Base-by-base conservation (phyloP, 2,888 invertebrate genomes). In the Strigamia transsilvanica region DNA sequence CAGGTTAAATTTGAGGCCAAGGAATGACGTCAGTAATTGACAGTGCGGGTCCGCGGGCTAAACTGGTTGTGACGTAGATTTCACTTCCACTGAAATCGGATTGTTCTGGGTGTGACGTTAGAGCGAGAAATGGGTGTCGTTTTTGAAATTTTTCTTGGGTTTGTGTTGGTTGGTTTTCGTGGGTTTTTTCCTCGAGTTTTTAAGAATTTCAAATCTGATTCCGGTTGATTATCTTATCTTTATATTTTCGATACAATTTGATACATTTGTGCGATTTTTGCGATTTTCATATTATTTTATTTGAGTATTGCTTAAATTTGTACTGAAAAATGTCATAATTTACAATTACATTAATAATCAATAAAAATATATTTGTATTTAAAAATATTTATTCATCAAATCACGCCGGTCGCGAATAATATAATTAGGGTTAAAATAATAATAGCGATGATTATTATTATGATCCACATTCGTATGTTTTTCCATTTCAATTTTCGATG, bases 391-490 rank as follows among this genome's bases (percentile, higher is more conserved):
- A 12, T 6, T 78, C 38, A 6, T 78, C 27, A 3, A 32, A n/a
- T 10, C 3, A 38, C 38, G 9, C 78, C 78, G 6, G 78, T 27
- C 34, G 78, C 27, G 23, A 32, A 38, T 15, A 78, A 18, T 38
- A 78, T 32, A 34, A 78, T 78, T 15, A 78, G 6, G 13, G 78
- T 78, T 13, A 78, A 6, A 18, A 78, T 34, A 78, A 78, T n/a
- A 10, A 32, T 12, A 18, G 27, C 34, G 5, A 78, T 18, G 27
- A 10, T 7, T 7, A 13, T 18, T 9, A 23, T 32, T 9, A 78
- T 78, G n/a, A 78, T n/a, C 78, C 78, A 78, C 23, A 78, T 27
- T n/a, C n/a, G 12, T 1, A 78, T 78, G 27, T 78, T 78, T 78
- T 38, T 23, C 12, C 78, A 78, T 18, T 32, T 38, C 78, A 78